A percentile compares a stretch with the other conserved stretches of the same genome.
phyloP scores from a whole-genome alignment of 1,140 invertebrate species.

The Branchinecta lynchi region DNA sequence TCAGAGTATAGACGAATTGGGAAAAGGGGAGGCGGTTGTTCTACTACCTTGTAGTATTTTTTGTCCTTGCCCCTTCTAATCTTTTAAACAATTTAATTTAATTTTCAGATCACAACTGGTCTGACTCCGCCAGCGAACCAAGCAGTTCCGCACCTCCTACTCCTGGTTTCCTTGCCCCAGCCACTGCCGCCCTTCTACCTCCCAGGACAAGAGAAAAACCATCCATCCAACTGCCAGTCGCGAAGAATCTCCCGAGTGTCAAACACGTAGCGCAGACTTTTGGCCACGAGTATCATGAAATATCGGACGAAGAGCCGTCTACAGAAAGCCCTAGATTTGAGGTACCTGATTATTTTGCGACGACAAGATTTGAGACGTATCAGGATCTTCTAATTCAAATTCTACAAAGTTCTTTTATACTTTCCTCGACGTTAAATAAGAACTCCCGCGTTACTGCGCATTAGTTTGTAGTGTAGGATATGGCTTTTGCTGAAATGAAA shows the following conservation, averaged over 20 bases:
- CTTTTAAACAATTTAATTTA: too few relatives aligned
- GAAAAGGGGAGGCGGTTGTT: too few relatives aligned
- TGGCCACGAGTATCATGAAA: conserved; percentile 77
- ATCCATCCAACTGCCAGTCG: background rate
- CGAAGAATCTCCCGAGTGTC: conserved; percentile 11
- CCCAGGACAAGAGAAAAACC: conserved; percentile 6
- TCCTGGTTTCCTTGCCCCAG: conserved; percentile 17
- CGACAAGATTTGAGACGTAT: background rate
- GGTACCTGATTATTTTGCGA: conserved; percentile 25
- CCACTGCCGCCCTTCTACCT: background rate
- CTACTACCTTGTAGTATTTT: too few relatives aligned
- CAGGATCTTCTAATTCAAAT: conserved; percentile 23
- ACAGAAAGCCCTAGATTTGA: conserved; percentile 37
- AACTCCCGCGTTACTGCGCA: too few relatives aligned
- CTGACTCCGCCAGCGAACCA: conserved; percentile 24
- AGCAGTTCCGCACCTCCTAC: conserved; percentile 18
- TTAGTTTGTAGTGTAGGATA: too few relatives aligned
- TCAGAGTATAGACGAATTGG: too few relatives aligned
- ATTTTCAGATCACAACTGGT: conserved; percentile 25
- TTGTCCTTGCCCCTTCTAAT: too few relatives aligned
- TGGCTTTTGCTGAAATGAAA: too few relatives aligned
- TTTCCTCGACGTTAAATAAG: too few relatives aligned
- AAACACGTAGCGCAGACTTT: background rate
- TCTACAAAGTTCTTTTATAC: too few relatives aligned
- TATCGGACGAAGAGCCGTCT: conserved; percentile 64